Evolutionary conservation across 2,888 invertebrate species (phyloP).

Genomic region (Acanthococcus lagerstroemiae): DNA sequence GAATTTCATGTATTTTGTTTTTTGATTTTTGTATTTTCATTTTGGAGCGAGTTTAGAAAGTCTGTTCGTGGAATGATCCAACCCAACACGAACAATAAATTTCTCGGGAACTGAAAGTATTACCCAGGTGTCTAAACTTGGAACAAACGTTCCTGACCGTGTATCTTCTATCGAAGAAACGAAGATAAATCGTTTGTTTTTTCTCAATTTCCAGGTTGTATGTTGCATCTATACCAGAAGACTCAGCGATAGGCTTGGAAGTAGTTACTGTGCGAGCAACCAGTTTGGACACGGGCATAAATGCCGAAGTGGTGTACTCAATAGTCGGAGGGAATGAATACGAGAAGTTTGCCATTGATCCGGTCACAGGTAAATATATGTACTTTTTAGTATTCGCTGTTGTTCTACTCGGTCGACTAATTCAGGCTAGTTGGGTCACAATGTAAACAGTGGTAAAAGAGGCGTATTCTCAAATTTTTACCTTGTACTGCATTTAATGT

Average conservation of each 20-base stretch:
- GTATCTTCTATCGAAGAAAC: too few species aligned
- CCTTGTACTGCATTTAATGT: too few species aligned
- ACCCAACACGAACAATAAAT: too few species aligned
- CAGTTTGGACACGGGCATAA: slow-evolving; percentile 82
- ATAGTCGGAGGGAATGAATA: slow-evolving; percentile 82
- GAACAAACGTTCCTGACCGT: too few species aligned
- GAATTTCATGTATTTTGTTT: too few species aligned
- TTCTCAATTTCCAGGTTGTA: slow-evolving; percentile 50
- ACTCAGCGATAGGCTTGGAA: slow-evolving; percentile 65
- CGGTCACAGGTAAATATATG: slow-evolving; percentile 47
- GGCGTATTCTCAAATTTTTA: too few species aligned
- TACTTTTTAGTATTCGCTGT: slow-evolving; percentile 18
- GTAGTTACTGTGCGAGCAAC: slow-evolving; percentile 79
- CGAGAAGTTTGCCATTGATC: slow-evolving; percentile 68
- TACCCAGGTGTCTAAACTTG: too few species aligned
- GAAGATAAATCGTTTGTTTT: background rate
- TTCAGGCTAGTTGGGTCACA: background rate
- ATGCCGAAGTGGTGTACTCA: slow-evolving; percentile 82
- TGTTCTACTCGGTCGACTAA: background rate
- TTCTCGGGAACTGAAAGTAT: too few species aligned
- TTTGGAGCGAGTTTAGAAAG: too few species aligned
- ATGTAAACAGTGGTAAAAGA: too few species aligned
- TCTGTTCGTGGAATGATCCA: too few species aligned
- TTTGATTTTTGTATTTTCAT: too few species aligned
- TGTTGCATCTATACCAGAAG: slow-evolving; percentile 65